Conservation (phyloP, 2,113 vertebrate species). For the Heloderma charlesbogerti region DNA sequence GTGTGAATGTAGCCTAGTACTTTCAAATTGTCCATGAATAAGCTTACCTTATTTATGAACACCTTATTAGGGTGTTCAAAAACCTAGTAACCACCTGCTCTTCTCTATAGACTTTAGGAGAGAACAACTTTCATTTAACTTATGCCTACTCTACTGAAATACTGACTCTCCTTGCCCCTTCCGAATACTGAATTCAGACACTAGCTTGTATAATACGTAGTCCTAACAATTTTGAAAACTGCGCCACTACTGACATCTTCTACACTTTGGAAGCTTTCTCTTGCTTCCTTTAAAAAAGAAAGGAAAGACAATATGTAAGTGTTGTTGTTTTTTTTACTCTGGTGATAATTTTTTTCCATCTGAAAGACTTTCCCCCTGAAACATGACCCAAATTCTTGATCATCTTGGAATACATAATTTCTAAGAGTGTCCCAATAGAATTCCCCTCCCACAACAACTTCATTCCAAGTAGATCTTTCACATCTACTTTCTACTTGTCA, state of each 20-base stretch:
- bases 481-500: background rate
- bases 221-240: background rate
- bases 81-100: background rate
- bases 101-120: background rate
- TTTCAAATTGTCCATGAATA: background rate
- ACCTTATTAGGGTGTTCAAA: too few species aligned
- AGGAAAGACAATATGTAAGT: background rate
- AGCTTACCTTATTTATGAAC: too few species aligned
- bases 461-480: background rate
- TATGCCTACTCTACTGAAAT: background rate
- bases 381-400: background rate
- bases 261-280: background rate
- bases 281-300: background rate
- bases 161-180: background rate
- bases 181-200: background rate
- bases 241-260: background rate
- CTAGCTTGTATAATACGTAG: background rate
- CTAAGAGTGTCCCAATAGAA: background rate
- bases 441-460: background rate
- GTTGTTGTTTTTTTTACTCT: background rate
- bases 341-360: background rate
- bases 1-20: background rate
- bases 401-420: background rate
- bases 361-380: background rate
- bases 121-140: background rate